A percentile compares a stretch with the other conserved stretches of the same genome.
These are phyloP conservation scores for Ceyx melanurus DNA, from an alignment of 2,113 vertebrate genomes.

Conservation along the genomic window DNA sequence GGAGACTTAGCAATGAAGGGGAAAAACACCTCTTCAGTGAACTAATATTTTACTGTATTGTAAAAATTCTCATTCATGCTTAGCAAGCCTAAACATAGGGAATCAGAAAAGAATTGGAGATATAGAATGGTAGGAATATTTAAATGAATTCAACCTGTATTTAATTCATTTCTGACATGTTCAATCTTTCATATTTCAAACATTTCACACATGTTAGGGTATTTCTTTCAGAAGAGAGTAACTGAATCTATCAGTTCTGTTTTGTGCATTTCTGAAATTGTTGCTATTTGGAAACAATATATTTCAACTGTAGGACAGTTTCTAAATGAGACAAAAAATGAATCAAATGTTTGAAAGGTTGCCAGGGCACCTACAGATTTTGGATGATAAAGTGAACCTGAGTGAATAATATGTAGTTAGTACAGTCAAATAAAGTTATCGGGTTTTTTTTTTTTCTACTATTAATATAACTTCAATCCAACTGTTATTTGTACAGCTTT, in stretches of 20 bases:
- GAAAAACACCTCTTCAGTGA: not conserved
- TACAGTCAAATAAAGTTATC: not conserved
- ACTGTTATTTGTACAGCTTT: no score
- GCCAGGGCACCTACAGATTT: not conserved
- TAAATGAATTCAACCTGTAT: not conserved
- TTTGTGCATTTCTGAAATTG: not conserved
- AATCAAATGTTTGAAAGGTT: not conserved
- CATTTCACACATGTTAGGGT: not conserved
- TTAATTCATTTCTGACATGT: not conserved
- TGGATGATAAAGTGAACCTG: not conserved
- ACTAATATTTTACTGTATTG: not conserved
- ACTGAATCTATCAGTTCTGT: not conserved
- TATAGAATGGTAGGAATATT: not conserved
- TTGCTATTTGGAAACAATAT: not conserved
- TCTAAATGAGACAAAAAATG: constrained; percentile 25
- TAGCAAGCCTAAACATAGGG: not conserved
- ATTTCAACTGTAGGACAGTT: not conserved
- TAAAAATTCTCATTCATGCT: not conserved
- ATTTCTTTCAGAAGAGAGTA: not conserved
- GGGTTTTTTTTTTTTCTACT: not conserved
- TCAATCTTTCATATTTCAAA: not conserved
- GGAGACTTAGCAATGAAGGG: not conserved
- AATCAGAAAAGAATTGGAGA: not conserved
- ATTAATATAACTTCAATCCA: no score
- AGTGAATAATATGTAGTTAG: not conserved